Evolutionary conservation across 2,797 vertebrate genomes (phyloP).

Genomic region (Onychomys torridus): DNA sequence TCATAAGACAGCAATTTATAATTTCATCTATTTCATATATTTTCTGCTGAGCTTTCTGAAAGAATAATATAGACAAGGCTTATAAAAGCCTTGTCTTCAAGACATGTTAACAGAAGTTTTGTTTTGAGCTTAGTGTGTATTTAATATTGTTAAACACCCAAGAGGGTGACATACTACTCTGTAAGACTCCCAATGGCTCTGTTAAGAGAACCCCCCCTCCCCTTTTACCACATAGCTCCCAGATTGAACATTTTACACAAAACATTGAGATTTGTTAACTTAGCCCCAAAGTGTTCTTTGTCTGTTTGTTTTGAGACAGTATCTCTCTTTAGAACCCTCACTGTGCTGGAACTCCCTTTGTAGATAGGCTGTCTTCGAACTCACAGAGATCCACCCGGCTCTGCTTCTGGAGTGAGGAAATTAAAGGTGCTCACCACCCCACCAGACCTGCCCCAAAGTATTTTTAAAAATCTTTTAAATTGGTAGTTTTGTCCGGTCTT

Average conservation of each 20-base stretch:
- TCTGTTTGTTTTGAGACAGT: background rate
- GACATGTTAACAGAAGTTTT: conserved; percentile 51
- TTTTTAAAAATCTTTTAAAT: background rate
- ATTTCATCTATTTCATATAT: conserved; percentile 13
- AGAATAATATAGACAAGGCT: background rate
- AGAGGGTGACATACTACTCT: background rate
- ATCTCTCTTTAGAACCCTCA: background rate
- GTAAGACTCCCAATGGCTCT: conserved; percentile 7
- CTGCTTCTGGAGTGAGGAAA: background rate
- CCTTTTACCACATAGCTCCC: conserved; percentile 1
- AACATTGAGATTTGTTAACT: conserved; percentile 5
- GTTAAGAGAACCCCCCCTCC: background rate
- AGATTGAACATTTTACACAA: conserved; percentile 2
- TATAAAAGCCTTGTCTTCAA: conserved; percentile 35
- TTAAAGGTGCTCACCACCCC: background rate
- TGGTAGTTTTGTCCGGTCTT: background rate
- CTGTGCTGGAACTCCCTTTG: background rate
- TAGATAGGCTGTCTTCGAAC: background rate
- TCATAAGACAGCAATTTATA: conserved; percentile 21
- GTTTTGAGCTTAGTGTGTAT: conserved; percentile 43
- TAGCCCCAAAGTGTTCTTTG: background rate
- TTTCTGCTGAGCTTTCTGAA: conserved; percentile 47
- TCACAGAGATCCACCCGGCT: background rate
- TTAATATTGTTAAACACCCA: conserved; percentile 29
- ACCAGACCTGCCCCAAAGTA: background rate